These are phyloP conservation scores for Cuniculus paca DNA, from an alignment of 2,797 vertebrate genomes.

Conservation along the genomic window DNA sequence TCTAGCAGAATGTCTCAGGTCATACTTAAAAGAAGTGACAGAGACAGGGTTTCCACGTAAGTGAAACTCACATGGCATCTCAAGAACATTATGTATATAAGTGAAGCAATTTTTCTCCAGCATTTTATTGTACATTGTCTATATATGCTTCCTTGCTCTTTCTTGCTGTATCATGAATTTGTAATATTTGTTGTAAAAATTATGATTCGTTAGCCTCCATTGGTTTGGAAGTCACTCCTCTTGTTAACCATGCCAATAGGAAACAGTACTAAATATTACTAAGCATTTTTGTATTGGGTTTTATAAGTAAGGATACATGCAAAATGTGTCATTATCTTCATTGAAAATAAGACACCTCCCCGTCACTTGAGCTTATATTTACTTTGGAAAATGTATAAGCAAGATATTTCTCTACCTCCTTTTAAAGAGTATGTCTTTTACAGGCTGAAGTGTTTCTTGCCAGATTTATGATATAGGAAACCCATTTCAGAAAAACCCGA, in stretches of 20 bases:
- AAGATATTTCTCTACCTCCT: background rate
- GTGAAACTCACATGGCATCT: background rate
- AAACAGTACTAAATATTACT: background rate
- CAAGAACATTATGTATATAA: background rate
- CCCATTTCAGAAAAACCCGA: background rate
- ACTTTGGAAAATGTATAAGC: slow-evolving; percentile 14
- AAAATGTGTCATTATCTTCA: background rate
- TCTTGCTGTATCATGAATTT: background rate
- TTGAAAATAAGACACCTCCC: background rate
- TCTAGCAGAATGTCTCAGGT: background rate
- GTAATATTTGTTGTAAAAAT: background rate
- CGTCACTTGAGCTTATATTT: background rate
- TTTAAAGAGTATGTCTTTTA: background rate
- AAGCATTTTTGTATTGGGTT: background rate
- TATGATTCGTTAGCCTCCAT: background rate
- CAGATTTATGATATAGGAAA: background rate
- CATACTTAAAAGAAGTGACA: background rate
- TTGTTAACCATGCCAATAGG: background rate
- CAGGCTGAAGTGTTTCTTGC: background rate
- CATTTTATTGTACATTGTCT: background rate
- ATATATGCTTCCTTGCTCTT: background rate
- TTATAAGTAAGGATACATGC: background rate
- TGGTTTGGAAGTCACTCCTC: background rate
- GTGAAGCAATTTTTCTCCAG: background rate
- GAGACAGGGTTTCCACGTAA: background rate